Percentiles rank a stretch among this genome's conserved stretches.
These are phyloP conservation scores for Anoncus sp. DNA, from an alignment of 2,888 invertebrate species.

Conservation along the genomic window DNA sequence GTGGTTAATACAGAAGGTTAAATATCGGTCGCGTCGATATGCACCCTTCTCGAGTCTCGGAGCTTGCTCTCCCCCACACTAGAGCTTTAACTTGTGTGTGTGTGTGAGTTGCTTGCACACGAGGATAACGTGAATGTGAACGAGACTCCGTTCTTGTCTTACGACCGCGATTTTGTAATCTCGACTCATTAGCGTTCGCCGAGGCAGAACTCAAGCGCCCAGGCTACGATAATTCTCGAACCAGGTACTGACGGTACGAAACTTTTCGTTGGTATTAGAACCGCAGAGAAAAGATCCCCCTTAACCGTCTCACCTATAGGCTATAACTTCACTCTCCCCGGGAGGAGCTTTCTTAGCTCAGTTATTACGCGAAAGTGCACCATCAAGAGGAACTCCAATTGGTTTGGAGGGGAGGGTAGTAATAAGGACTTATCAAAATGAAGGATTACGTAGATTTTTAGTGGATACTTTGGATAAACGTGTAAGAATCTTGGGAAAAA, in stretches of 20 bases:
- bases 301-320: too few relatives aligned
- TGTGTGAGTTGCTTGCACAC: not conserved
- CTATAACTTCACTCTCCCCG: not conserved
- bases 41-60: constrained; percentile 13
- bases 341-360: not conserved
- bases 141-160: constrained; percentile 27
- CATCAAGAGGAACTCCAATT: constrained; percentile 7
- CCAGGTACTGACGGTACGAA: constrained; percentile 63
- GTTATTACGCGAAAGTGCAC: constrained; percentile 18
- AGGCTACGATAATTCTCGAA: constrained; percentile 53
- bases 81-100: not conserved
- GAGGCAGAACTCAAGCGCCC: constrained; percentile 37
- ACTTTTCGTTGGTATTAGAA: constrained; percentile 43
- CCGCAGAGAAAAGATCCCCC: constrained; percentile 1
- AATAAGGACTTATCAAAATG: not conserved
- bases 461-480: constrained; percentile 7
- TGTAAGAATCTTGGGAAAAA: not conserved
- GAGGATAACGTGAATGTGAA: constrained; percentile 19
- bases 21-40: constrained; percentile 47
- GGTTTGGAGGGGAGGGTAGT: not conserved
- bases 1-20: constrained; percentile 1
- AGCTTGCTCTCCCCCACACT: not conserved
- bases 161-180: constrained; percentile 57
- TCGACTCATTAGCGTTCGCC: constrained; percentile 54
- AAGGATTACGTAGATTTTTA: constrained; percentile 12